Percentiles rank a stretch among this genome's conserved stretches.
Evolutionary conservation across 2,888 invertebrate species (phyloP).

Genomic region (Apotomis turbidana): DNA sequence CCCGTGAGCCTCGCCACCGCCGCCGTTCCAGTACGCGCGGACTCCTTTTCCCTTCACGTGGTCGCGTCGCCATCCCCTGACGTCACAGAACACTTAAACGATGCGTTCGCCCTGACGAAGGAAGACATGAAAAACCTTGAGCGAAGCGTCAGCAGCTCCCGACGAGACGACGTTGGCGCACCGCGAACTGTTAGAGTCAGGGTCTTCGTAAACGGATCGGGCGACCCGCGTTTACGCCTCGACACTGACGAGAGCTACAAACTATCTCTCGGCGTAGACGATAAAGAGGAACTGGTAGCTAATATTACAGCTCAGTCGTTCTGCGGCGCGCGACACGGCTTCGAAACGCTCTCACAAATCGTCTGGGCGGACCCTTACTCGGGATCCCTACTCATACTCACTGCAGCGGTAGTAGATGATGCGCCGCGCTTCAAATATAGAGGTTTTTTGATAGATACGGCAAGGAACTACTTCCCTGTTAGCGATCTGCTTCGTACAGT

Average conservation of each 20-base stretch:
- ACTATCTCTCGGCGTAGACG: slow-evolving; percentile 82
- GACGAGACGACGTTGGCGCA: slow-evolving; percentile 51
- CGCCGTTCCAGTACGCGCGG: slow-evolving; percentile 84
- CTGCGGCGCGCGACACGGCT: slow-evolving; percentile 90
- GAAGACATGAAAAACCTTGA: slow-evolving; percentile 79
- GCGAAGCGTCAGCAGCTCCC: slow-evolving; percentile 56
- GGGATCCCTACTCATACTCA: slow-evolving; percentile 85
- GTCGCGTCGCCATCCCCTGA: slow-evolving; percentile 65
- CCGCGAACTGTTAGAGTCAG: slow-evolving; percentile 74
- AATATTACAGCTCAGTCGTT: slow-evolving; percentile 87
- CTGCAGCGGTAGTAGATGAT: slow-evolving; percentile 88
- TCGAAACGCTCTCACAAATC: slow-evolving; percentile 91
- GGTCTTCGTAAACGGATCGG: slow-evolving; percentile 81
- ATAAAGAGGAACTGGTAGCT: slow-evolving; percentile 78
- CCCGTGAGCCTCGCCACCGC: slow-evolving; percentile 86
- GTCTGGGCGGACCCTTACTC: slow-evolving; percentile 90
- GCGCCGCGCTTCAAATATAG: slow-evolving; percentile 90
- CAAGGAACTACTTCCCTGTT: slow-evolving; percentile 93
- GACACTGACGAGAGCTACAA: slow-evolving; percentile 90
- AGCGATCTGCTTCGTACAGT: slow-evolving; percentile 88
- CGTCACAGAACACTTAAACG: slow-evolving; percentile 69
- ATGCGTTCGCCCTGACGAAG: slow-evolving; percentile 80
- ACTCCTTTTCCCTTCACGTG: slow-evolving; percentile 78
- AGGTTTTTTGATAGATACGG: slow-evolving; percentile 95
- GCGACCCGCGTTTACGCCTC: slow-evolving; percentile 84